Evolutionary conservation across 23 tunicate genomes (phyloP), one percentile per base, ranked within the genome.

Genomic region (Diplosoma virens): DNA sequence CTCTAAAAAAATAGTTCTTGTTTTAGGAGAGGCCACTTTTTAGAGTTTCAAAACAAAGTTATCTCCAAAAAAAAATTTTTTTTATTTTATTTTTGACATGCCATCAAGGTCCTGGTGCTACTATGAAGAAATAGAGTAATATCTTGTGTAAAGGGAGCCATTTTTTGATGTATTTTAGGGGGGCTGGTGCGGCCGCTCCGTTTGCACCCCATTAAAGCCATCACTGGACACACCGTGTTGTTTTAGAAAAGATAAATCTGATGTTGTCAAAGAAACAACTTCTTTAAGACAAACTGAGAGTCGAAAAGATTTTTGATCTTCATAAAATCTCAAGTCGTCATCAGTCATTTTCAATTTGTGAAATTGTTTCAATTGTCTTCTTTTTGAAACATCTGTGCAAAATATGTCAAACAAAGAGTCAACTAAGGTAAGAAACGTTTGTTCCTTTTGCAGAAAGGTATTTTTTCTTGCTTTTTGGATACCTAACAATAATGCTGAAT

Each of bases 281-380:
- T 9, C 5, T 34, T 36, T 3, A 9, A 67, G 5, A 21, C 74
- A 67, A 4, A 11, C 27, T 3, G 26, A 11, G 30, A 67, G 3
- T 2, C 74, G 25, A 35, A 17, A 7, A 35, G 26, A 3, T 17
- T 67, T 67, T 34, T 67, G 74, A 22, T 67, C 74, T 37, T 67
- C 74, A 67, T 67, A 63, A 30, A 63, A 63, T 9, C 7, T 5
- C 9, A 26, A 63, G 34, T 63, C 69, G 33, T 25, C 34, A 11
- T 63, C 52, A 37, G 74, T 67, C 52, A 67, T 67, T 35, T 7
- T 18, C 3, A 67, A 37, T 25, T 67, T 34, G 30, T 67, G 52
- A 16, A 2, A 2, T 35, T 67, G 5, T 37, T 67, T 52, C 27
- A 67, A 67, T n/a, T 35, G 7, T 17, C 52, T 34, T 34, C 74